A percentile compares a stretch with the other conserved stretches of the same genome.
phyloP scores from a whole-genome alignment of 2,888 invertebrate species.

The Andrena camellia region DNA sequence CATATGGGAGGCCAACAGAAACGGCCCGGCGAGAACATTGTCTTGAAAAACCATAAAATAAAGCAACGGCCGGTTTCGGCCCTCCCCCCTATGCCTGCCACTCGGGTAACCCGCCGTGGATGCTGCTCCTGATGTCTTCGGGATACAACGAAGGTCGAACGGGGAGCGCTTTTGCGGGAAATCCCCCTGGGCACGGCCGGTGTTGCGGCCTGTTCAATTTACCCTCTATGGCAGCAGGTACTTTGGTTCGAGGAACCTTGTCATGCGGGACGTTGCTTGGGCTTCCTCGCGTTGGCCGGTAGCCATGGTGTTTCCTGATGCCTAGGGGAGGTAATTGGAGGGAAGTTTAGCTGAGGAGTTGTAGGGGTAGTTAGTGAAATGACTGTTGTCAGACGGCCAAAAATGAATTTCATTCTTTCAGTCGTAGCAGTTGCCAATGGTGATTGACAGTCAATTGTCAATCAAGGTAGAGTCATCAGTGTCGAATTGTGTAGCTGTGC shows the following conservation, averaged over 20 bases:
- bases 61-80: conserved; percentile 77
- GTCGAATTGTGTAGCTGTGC: no score
- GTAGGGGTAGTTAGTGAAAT: no score
- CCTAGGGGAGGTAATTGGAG: no score
- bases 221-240: conserved; percentile 76
- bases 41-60: conserved; percentile 84
- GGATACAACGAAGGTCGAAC: conserved; percentile 35
- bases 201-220: conserved; percentile 72
- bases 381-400: no score
- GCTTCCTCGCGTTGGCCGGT: not conserved
- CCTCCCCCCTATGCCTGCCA: conserved; percentile 20
- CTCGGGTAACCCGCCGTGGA: conserved; percentile 42
- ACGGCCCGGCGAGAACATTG: conserved; percentile 81
- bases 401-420: no score
- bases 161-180: conserved; percentile 68
- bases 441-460: no score
- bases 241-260: conserved; percentile 18
- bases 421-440: no score
- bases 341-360: not conserved
- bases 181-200: conserved; percentile 36
- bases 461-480: no score
- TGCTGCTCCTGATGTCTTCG: conserved; percentile 60
- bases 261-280: not conserved
- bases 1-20: conserved; percentile 81
- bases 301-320: no score